Conservation (phyloP, 2,888 invertebrate genomes). For the Tenthredo distinguenda region DNA sequence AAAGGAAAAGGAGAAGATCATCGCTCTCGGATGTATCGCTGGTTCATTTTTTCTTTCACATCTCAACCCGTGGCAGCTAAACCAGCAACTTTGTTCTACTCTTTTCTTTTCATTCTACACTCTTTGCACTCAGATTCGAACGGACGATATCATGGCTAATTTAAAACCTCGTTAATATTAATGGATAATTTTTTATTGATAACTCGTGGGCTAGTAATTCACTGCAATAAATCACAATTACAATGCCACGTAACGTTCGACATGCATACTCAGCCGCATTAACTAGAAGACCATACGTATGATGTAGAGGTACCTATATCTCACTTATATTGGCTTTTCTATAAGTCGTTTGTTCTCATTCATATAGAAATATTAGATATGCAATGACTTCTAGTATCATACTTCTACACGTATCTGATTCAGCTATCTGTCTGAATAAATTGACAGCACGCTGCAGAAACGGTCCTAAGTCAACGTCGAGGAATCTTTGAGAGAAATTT, state of each 20-base stretch:
- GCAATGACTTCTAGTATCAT: too few relatives aligned
- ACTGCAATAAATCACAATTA: slow-evolving; percentile 39
- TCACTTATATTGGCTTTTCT: neutral
- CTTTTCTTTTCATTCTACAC: neutral
- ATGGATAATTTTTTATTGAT: slow-evolving; percentile 30
- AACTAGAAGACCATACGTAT: neutral
- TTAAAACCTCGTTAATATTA: slow-evolving; percentile 1
- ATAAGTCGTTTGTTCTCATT: neutral
- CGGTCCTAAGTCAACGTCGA: too few relatives aligned
- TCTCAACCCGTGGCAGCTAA: neutral
- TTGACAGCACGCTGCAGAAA: too few relatives aligned
- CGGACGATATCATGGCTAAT: neutral
- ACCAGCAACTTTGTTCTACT: neutral
- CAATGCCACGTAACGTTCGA: neutral
- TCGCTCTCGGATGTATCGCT: neutral
- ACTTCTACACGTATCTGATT: too few relatives aligned
- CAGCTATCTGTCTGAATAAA: too few relatives aligned
- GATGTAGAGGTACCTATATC: neutral
- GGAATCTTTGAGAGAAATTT: too few relatives aligned
- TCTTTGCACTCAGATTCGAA: neutral
- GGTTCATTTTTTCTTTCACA: neutral
- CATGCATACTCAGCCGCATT: neutral
- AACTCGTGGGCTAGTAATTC: slow-evolving; percentile 22
- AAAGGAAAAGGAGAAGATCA: neutral
- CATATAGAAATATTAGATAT: neutral